Evolutionary conservation across 2,113 vertebrate species (phyloP).

Genomic region (Mormyrus lacerda): DNA sequence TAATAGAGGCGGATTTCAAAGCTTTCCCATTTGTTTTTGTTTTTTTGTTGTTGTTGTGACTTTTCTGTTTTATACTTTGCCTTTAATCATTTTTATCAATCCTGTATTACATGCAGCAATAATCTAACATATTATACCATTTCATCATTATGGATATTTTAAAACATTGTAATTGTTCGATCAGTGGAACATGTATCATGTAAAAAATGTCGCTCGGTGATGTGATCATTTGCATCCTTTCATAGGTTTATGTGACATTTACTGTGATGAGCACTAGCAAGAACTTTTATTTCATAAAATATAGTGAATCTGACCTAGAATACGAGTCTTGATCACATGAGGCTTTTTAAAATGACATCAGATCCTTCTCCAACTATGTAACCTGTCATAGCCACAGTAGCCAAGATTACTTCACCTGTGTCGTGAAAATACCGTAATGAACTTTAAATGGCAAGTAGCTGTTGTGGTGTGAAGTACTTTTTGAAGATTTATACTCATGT

Average conservation of each 20-base stretch:
- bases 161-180: background rate
- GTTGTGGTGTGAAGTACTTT: conserved; percentile 19
- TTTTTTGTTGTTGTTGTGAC: background rate
- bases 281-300: background rate
- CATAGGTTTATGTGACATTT: background rate
- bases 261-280: background rate
- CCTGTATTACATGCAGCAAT: conserved; percentile 12
- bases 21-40: background rate
- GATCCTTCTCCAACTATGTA: conserved; percentile 1
- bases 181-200: background rate
- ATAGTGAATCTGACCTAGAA: background rate
- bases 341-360: background rate
- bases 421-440: conserved; percentile 9
- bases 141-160: conserved; percentile 5
- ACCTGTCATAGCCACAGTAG: background rate
- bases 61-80: conserved; percentile 4
- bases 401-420: background rate
- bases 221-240: background rate
- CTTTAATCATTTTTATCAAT: conserved; percentile 11
- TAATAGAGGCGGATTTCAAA: background rate
- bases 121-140: background rate
- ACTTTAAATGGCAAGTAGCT: conserved; percentile 14
- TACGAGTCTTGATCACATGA: background rate
- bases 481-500: conserved; percentile 14
- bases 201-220: background rate